Evolutionary conservation across 1,140 invertebrate genomes (phyloP).

Genomic region (Lysiphlebus fabarum): DNA sequence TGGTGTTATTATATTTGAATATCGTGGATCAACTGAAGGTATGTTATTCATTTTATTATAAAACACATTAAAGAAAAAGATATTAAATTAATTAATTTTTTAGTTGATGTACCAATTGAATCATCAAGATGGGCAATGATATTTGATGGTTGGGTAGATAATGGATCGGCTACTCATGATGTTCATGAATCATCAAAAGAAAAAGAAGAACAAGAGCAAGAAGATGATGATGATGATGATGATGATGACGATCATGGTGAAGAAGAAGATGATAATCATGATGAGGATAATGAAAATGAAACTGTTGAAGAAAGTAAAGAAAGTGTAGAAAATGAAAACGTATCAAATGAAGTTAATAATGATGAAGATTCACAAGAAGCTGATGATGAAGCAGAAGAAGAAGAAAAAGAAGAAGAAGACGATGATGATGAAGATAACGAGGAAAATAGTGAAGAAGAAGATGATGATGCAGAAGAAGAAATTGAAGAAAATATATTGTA

Average conservation of each 20-base stretch:
- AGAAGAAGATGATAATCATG: constrained; percentile 27
- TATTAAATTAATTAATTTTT: constrained; percentile 28
- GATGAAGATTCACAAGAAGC: constrained; percentile 35
- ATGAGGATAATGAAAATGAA: constrained; percentile 21
- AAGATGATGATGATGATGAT: constrained; percentile 33
- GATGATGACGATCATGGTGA: constrained; percentile 35
- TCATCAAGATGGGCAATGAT: constrained; percentile 70
- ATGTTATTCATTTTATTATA: constrained; percentile 19
- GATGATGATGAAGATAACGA: constrained; percentile 21
- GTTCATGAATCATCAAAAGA: constrained; percentile 52
- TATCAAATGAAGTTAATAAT: constrained; percentile 19
- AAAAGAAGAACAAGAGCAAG: constrained; percentile 35
- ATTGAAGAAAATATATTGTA: constrained; percentile 20
- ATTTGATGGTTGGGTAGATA: constrained; percentile 77
- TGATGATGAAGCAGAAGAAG: constrained; percentile 29
- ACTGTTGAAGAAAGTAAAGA: constrained; percentile 20
- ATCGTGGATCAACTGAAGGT: constrained; percentile 74
- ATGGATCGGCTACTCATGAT: constrained; percentile 47
- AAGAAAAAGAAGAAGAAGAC: constrained; percentile 28
- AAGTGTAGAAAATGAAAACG: constrained; percentile 31
- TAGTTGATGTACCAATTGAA: constrained; percentile 68
- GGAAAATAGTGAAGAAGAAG: constrained; percentile 30
- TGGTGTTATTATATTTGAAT: constrained; percentile 74
- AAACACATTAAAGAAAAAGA: neutral
- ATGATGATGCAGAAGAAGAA: constrained; percentile 22